phyloP scores from a whole-genome alignment of 2,113 vertebrate species.

The Dermatemys mawii region DNA sequence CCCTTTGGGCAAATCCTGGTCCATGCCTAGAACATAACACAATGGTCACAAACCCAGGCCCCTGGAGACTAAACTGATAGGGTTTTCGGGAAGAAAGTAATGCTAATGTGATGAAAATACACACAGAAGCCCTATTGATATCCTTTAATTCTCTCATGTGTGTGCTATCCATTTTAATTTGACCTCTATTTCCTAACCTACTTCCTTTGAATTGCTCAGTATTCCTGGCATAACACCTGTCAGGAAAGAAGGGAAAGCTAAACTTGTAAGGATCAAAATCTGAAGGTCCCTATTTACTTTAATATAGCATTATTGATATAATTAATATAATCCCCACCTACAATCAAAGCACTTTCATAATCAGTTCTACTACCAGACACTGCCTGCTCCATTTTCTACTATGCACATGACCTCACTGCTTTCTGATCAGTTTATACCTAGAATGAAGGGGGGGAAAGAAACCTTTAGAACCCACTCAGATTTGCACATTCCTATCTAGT shows the following conservation, averaged over 20 bases:
- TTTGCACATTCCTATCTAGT: neutral
- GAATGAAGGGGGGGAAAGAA: neutral
- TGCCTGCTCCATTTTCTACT: neutral
- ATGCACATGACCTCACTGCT: neutral
- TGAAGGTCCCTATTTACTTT: conserved; percentile 16
- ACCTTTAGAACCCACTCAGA: neutral
- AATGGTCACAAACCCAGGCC: conserved; percentile 32
- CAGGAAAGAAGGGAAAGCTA: conserved; percentile 10
- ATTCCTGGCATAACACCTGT: neutral
- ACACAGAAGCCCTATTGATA: conserved; percentile 5
- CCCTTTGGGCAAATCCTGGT: conserved; percentile 21
- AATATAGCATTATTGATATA: conserved; percentile 26
- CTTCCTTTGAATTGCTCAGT: conserved; percentile 34
- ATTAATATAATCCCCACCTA: neutral
- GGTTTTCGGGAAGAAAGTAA: conserved; percentile 7
- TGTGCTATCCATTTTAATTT: conserved; percentile 16
- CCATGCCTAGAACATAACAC: neutral
- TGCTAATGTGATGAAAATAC: conserved; percentile 27
- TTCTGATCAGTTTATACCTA: neutral
- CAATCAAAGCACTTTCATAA: conserved; percentile 9
- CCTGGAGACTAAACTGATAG: conserved; percentile 19
- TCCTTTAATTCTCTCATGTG: conserved; percentile 39
- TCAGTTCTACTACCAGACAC: neutral
- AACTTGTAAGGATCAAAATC: conserved; percentile 33
- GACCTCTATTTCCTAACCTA: conserved; percentile 14